Conservation (phyloP, 2,797 vertebrate species). For the Scolopax rusticola region DNA sequence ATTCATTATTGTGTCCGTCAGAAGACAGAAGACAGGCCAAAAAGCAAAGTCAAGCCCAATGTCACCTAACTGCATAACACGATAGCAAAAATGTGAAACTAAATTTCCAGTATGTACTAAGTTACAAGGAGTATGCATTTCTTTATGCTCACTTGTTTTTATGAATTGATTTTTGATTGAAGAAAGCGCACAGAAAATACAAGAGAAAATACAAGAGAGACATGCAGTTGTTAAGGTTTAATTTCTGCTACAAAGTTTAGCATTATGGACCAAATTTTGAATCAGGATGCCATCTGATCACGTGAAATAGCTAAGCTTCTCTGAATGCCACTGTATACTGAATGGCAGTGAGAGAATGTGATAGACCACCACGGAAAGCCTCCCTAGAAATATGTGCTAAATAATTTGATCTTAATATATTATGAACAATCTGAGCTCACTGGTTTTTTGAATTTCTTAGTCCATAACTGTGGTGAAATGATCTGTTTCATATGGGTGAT, state of each 20-base stretch:
- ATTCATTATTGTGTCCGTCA: conserved; percentile 24
- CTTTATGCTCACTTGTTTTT: neutral
- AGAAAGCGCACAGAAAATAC: neutral
- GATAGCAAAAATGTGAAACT: neutral
- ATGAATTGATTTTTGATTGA: neutral
- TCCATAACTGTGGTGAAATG: neutral
- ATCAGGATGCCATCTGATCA: neutral
- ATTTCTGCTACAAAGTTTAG: neutral
- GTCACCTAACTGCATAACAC: neutral
- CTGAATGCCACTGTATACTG: neutral
- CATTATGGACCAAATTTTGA: neutral
- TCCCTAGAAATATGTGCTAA: neutral
- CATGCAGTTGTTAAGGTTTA: neutral
- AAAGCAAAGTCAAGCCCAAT: neutral
- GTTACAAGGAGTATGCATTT: neutral
- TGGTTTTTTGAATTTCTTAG: neutral
- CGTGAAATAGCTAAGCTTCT: neutral
- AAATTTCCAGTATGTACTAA: accelerated
- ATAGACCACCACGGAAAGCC: neutral
- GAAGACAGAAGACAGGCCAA: neutral
- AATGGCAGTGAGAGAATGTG: neutral
- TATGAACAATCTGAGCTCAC: neutral
- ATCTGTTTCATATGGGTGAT: neutral
- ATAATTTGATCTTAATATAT: neutral
- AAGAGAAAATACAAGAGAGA: neutral